These are phyloP conservation scores for Platygyra sinensis DNA, from an alignment of 64 coral and sea anemone genomes.

Conservation along the genomic window DNA sequence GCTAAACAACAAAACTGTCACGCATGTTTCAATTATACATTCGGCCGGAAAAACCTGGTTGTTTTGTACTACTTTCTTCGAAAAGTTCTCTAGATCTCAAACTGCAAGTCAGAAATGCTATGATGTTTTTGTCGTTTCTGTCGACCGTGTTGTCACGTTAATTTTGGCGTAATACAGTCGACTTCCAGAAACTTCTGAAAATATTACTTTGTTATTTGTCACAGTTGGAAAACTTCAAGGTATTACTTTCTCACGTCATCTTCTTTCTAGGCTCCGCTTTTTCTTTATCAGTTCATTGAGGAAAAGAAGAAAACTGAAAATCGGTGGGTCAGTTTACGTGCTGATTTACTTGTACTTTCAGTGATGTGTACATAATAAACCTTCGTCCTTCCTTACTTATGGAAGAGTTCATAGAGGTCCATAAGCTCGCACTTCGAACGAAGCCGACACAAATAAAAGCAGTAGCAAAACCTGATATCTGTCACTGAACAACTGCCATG, in stretches of 20 bases:
- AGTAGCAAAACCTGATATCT: background rate
- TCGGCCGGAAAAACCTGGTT: no score
- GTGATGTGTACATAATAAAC: background rate
- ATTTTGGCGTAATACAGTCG: no score
- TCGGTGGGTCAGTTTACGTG: background rate
- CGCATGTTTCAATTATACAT: no score
- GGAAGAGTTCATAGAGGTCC: no score
- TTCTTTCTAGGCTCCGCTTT: background rate
- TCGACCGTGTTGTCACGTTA: no score
- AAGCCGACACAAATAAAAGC: background rate
- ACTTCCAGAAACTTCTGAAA: background rate
- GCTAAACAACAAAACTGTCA: no score
- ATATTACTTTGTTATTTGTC: background rate
- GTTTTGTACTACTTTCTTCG: no score
- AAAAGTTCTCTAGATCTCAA: no score
- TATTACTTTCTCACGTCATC: background rate
- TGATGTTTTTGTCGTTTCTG: no score
- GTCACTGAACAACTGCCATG: background rate
- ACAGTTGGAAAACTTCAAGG: background rate
- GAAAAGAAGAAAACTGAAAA: background rate
- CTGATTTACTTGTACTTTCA: background rate
- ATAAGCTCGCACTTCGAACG: no score
- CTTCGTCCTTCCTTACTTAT: no score
- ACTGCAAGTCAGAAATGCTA: no score
- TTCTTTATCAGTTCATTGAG: background rate